Evolutionary conservation across 2,797 vertebrate species (phyloP).

Genomic region (Mormyrops attenuatus): DNA sequence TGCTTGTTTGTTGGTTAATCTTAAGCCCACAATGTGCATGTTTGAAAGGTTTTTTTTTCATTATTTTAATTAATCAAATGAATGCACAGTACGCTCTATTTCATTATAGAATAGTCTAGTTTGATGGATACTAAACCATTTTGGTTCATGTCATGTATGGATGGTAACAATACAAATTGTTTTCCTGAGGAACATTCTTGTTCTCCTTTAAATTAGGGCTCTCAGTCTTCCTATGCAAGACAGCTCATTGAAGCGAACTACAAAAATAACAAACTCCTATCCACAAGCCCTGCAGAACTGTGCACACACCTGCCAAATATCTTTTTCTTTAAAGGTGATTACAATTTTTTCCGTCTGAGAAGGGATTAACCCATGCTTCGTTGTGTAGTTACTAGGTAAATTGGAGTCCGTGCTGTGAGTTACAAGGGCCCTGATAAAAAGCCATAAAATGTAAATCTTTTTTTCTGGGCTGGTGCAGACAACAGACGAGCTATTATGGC

Average conservation of each 20-base stretch:
- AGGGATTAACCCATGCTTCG: neutral
- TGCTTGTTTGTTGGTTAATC: neutral
- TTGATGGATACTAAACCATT: slow-evolving; percentile 11
- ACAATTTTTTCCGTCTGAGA: neutral
- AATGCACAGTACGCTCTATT: neutral
- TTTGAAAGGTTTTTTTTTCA: neutral
- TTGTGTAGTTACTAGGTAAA: neutral
- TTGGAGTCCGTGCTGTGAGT: neutral
- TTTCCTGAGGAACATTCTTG: slow-evolving; percentile 1
- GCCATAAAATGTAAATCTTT: slow-evolving; percentile 13
- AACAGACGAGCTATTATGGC: slow-evolving; percentile 1
- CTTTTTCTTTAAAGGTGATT: neutral
- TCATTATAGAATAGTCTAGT: slow-evolving; percentile 1
- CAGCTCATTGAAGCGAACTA: neutral
- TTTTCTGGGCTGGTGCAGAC: neutral
- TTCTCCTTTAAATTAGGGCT: slow-evolving; percentile 8
- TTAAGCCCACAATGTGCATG: neutral
- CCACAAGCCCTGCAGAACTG: neutral
- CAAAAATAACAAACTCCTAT: neutral
- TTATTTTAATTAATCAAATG: slow-evolving; percentile 1
- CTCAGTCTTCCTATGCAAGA: slow-evolving; percentile 2
- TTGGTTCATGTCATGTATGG: neutral
- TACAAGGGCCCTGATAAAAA: neutral
- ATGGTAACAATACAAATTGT: slow-evolving; percentile 6
- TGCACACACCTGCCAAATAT: neutral